These are phyloP conservation scores for Rugalucina vietnamica DNA, from an alignment of 2,888 invertebrate genomes.

Conservation along the genomic window DNA sequence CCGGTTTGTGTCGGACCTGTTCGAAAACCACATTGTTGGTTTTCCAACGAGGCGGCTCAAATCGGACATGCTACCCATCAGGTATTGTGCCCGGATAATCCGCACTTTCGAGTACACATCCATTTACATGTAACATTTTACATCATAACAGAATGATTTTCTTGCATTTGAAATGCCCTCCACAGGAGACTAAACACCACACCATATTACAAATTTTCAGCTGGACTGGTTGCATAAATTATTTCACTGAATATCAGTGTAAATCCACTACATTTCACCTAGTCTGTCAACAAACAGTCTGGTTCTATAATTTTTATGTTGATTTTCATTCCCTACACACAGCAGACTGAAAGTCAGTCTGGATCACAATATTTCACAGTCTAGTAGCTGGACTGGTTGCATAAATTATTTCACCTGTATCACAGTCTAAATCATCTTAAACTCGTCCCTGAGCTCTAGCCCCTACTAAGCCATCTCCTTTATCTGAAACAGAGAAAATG, in stretches of 20 bases:
- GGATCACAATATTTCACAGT: not conserved
- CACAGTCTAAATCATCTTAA: constrained; percentile 41
- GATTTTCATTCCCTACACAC: too few relatives aligned
- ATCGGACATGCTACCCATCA: too few relatives aligned
- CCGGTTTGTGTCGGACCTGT: too few relatives aligned
- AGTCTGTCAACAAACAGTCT: too few relatives aligned
- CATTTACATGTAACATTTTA: too few relatives aligned
- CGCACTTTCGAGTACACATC: too few relatives aligned
- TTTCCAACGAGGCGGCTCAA: too few relatives aligned
- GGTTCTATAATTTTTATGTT: too few relatives aligned
- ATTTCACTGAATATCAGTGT: constrained; percentile 48
- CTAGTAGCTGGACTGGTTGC: not conserved
- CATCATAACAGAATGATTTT: too few relatives aligned
- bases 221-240: not conserved
- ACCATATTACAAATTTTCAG: not conserved
- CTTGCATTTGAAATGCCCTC: too few relatives aligned
- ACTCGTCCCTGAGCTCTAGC: constrained; percentile 13
- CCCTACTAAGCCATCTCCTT: not conserved
- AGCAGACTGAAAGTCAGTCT: not conserved
- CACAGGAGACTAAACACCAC: not conserved
- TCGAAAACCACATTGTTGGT: too few relatives aligned
- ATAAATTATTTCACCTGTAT: constrained; percentile 29
- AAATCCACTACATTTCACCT: constrained; percentile 7
- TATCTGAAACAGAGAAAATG: not conserved
- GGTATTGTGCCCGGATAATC: too few relatives aligned